phyloP scores from a whole-genome alignment of 2,888 invertebrate species.

The Archaeoteleia sp. region DNA sequence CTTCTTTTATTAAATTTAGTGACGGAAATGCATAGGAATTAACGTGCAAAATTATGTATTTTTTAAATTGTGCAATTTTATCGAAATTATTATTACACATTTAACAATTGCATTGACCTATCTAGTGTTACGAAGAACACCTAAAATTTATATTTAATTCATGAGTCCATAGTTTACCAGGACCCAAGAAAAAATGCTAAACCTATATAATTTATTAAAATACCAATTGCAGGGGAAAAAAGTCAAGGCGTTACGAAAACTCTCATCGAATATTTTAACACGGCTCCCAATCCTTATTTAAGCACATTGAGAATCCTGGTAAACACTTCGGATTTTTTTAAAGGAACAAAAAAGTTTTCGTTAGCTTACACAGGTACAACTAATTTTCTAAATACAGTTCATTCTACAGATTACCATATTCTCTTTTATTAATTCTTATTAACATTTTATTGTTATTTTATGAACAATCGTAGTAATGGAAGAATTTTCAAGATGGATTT shows the following conservation, averaged over 20 bases:
- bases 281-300: conserved; percentile 78
- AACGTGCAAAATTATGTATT: too few species aligned
- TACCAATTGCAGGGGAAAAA: conserved; percentile 76
- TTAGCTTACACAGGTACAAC: conserved; percentile 77
- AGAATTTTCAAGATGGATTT: conserved; percentile 72
- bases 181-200: too few species aligned
- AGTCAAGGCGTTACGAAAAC: conserved; percentile 76
- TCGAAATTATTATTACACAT: too few species aligned
- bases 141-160: too few species aligned
- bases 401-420: conserved; percentile 10
- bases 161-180: too few species aligned
- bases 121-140: too few species aligned
- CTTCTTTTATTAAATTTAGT: too few species aligned
- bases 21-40: too few species aligned
- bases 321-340: conserved; percentile 80
- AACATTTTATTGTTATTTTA: conserved; percentile 1
- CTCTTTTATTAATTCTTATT: conserved; percentile 14
- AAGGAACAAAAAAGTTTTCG: conserved; percentile 79
- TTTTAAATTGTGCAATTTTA: too few species aligned
- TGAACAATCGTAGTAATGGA: conserved; percentile 72
- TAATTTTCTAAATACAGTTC: conserved; percentile 5
- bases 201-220: too few species aligned
- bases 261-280: conserved; percentile 76
- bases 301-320: conserved; percentile 78
- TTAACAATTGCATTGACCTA: too few species aligned